These are phyloP conservation scores for Psococerastis gibbosa DNA, from an alignment of 2,888 invertebrate genomes.

Conservation along the genomic window DNA sequence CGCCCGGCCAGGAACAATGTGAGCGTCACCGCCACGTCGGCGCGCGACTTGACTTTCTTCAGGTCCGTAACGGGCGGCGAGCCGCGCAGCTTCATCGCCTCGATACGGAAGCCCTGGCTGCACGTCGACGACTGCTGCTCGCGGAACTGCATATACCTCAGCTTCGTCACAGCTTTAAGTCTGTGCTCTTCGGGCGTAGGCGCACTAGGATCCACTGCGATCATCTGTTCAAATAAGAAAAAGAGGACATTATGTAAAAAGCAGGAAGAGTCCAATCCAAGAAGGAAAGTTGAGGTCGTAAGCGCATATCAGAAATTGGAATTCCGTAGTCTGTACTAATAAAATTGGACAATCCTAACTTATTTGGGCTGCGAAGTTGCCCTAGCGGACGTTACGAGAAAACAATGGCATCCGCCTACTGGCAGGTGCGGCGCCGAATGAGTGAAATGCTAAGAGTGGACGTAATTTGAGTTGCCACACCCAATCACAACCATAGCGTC, in stretches of 20 bases:
- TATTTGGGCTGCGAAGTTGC: too few species aligned
- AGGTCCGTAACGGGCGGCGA: conserved; percentile 69
- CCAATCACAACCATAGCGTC: too few species aligned
- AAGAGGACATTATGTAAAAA: conserved; percentile 2
- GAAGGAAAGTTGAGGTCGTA: too few species aligned
- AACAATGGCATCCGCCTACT: too few species aligned
- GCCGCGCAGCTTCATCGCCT: conserved; percentile 68
- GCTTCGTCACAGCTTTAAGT: conserved; percentile 73
- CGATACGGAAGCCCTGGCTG: conserved; percentile 84
- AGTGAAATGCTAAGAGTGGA: too few species aligned
- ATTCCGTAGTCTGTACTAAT: too few species aligned
- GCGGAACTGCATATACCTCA: conserved; percentile 91
- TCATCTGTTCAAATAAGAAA: conserved; percentile 42
- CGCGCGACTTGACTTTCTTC: conserved; percentile 63
- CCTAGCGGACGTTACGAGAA: too few species aligned
- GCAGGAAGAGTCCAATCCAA: background rate
- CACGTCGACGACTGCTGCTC: conserved; percentile 87
- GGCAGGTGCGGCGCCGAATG: too few species aligned
- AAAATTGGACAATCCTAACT: too few species aligned
- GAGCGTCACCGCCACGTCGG: conserved; percentile 54
- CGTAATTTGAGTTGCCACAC: too few species aligned
- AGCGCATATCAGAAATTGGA: too few species aligned
- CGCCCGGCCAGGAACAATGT: conserved; percentile 50
- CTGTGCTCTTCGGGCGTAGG: conserved; percentile 71
- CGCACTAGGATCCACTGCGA: conserved; percentile 69